Base-by-base conservation (phyloP, 2,888 invertebrate species). In the Palloptera scutellata region DNA sequence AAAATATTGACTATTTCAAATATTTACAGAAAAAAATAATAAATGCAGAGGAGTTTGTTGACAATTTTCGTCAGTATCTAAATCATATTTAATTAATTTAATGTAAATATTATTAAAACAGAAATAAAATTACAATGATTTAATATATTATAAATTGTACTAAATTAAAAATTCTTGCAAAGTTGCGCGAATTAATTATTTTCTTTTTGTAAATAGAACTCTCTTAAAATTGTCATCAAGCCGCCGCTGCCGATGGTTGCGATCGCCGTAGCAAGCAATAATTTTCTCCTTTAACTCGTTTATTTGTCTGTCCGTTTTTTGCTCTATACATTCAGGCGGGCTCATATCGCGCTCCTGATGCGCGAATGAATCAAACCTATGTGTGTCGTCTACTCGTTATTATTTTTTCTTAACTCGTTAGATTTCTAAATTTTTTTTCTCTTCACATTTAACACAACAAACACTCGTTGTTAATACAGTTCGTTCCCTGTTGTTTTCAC, bases 381-480 rank as follows among this genome's bases (percentile, higher is more conserved):
- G 62, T 63, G 41, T 1, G 51, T 10, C 11, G 12, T 51, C 15
- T 13, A 51, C 58, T 64, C 64, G 64, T 48, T 52, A 48, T n/a
- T 48, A 42, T 51, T 64, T 57, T 53, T 45, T 9, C 17, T 51
- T 10, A 64, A 15, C 59, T 64, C 64, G 53, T 43, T 43, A 6
- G 59, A 62, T 57, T 72, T 69, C 30, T 30, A 30, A 2, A 30
- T 30, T 58, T 64, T 48, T 64, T 64, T 64, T 61, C 53, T 55
- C 55, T 45, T 60, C 17, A 30, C 40, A 40, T 13, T 6, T 13
- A 48, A 48, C 13, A 48, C 15, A 15, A 19, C 59, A 45, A 59
- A 20, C 41, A 67, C 61, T 67, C 67, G 67, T 40, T 59, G 41
- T 57, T 69, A 30, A 30, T 59, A 60, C 69, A 13, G 15, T 54